Percentiles rank a stretch among this genome's conserved stretches.
phyloP scores from a whole-genome alignment of 1,140 invertebrate species.

The Chironomus striatipennis region DNA sequence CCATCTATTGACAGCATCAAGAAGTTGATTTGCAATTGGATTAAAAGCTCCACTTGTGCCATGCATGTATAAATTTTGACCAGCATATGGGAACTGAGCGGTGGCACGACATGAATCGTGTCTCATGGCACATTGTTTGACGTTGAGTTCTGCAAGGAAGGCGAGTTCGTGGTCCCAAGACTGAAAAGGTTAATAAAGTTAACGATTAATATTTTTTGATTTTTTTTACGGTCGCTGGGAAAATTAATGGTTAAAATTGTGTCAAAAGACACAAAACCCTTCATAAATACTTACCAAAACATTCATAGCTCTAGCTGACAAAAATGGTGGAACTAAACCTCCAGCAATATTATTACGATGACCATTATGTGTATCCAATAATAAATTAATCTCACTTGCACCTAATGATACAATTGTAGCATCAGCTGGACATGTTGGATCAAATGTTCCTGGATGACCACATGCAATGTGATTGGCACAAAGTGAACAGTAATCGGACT shows the following conservation, averaged over 20 bases:
- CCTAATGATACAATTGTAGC: neutral
- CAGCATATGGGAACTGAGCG: neutral
- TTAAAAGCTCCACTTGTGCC: neutral
- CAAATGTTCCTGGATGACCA: neutral
- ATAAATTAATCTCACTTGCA: neutral
- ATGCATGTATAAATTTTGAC: conserved; percentile 25
- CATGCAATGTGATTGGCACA: neutral
- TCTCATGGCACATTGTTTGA: conserved; percentile 25
- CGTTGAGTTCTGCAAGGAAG: conserved; percentile 25
- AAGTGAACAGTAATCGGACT: too few relatives aligned
- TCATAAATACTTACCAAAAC: neutral
- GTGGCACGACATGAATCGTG: conserved; percentile 27
- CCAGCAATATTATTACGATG: neutral
- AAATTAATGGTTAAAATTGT: too few relatives aligned
- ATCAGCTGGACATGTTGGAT: neutral
- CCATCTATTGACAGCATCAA: conserved; percentile 22
- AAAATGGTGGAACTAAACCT: neutral
- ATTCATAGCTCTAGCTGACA: neutral
- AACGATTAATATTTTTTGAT: too few relatives aligned
- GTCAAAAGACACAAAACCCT: too few relatives aligned
- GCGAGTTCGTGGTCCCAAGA: conserved; percentile 28
- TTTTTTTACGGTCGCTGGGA: too few relatives aligned
- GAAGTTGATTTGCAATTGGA: too few relatives aligned
- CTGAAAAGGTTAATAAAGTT: conserved; percentile 18
- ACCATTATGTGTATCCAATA: neutral